phyloP scores from a whole-genome alignment of 2,113 vertebrate species.

The Colaptes auratus region DNA sequence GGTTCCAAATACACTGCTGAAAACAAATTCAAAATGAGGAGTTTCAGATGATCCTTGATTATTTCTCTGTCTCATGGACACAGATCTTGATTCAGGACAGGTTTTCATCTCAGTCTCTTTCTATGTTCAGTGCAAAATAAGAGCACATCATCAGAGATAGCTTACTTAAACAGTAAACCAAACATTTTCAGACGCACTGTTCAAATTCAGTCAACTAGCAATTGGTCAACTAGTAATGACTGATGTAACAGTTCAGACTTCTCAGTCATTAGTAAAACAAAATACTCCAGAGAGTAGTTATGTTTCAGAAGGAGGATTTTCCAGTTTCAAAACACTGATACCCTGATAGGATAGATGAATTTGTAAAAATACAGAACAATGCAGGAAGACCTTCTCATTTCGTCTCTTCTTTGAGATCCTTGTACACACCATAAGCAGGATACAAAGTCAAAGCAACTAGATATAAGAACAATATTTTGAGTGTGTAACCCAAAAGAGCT shows the following conservation, averaged over 20 bases:
- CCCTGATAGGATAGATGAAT: constrained; percentile 33
- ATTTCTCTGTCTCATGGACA: constrained; percentile 8
- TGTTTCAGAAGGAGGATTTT: constrained; percentile 63
- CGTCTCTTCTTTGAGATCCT: constrained; percentile 15
- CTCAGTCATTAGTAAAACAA: constrained; percentile 54
- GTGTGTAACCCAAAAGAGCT: constrained; percentile 45
- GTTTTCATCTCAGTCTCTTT: constrained; percentile 50
- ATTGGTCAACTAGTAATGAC: constrained; percentile 26
- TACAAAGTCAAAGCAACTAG: constrained; percentile 61
- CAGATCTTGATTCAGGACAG: constrained; percentile 22
- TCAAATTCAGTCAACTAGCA: constrained; percentile 6
- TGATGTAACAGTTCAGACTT: constrained; percentile 31
- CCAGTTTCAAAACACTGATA: constrained; percentile 70
- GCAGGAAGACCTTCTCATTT: constrained; percentile 27
- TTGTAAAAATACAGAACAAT: constrained; percentile 40
- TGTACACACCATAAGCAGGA: background rate
- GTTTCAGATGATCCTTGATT: constrained; percentile 18
- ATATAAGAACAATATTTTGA: constrained; percentile 33
- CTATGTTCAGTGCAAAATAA: constrained; percentile 72
- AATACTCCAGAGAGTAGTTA: constrained; percentile 51
- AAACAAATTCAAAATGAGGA: constrained; percentile 7
- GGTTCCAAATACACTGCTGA: constrained; percentile 31
- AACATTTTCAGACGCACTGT: constrained; percentile 45
- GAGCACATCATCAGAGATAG: constrained; percentile 63
- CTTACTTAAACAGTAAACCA: constrained; percentile 55